Conservation (phyloP, 2,113 vertebrate genomes). For the Bubo scandiacus region DNA sequence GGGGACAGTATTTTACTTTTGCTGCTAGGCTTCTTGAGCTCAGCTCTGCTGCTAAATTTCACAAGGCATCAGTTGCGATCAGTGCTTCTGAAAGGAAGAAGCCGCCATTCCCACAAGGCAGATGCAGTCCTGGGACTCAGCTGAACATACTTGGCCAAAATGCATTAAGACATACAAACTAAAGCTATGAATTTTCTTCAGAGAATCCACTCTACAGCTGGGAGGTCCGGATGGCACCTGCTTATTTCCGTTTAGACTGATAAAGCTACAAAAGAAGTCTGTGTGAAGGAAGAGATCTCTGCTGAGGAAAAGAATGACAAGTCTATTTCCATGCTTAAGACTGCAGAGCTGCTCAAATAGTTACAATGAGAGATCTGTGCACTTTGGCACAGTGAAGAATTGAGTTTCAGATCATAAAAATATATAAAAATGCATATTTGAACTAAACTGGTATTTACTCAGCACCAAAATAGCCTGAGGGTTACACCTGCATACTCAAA, state of each 20-base stretch:
- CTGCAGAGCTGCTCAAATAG: background rate
- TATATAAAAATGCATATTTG: conserved; percentile 19
- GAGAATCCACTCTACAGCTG: background rate
- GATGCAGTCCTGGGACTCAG: background rate
- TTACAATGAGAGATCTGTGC: background rate
- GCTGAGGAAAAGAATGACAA: background rate
- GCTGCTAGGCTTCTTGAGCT: background rate
- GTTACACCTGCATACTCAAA: conserved; percentile 66
- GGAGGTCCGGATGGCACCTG: background rate
- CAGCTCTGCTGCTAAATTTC: background rate
- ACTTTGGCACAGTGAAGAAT: conserved; percentile 25
- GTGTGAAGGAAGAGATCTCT: background rate
- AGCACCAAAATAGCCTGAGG: conserved; percentile 56
- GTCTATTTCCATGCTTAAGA: background rate
- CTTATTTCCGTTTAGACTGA: background rate
- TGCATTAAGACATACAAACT: background rate
- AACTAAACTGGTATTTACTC: conserved; percentile 41
- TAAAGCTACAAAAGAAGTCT: background rate
- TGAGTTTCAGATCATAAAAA: conserved; percentile 26
- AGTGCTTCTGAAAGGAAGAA: background rate
- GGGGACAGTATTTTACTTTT: background rate
- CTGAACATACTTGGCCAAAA: background rate
- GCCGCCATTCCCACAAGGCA: background rate
- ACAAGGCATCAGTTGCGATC: background rate
- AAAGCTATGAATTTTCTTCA: background rate